A percentile compares a stretch with the other conserved stretches of the same genome.
phyloP scores from a whole-genome alignment of 2,113 vertebrate species.

The Xiphias gladius region DNA sequence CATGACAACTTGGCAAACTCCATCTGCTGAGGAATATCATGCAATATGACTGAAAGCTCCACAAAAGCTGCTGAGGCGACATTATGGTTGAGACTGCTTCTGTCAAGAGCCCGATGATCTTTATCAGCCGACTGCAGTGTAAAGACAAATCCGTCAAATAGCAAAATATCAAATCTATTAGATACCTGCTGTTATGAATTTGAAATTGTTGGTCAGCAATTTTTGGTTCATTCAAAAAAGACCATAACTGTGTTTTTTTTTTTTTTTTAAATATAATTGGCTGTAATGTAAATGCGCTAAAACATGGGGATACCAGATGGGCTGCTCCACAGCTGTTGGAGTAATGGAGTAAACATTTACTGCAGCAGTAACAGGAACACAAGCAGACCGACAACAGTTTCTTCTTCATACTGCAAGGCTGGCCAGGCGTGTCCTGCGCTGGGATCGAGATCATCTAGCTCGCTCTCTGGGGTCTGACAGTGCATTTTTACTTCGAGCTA shows the following conservation, averaged over 20 bases:
- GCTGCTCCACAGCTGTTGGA: not conserved
- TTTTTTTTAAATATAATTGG: too few species aligned
- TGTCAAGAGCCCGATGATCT: not conserved
- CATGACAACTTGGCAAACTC: not conserved
- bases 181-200: too few species aligned
- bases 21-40: not conserved
- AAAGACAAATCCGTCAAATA: too few species aligned
- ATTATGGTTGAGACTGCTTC: not conserved
- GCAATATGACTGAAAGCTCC: not conserved
- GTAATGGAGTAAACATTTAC: too few species aligned
- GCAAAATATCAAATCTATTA: too few species aligned
- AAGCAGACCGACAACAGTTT: not conserved
- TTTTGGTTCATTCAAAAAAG: too few species aligned
- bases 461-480: not conserved
- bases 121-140: not conserved
- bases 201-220: too few species aligned
- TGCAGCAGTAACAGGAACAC: too few species aligned
- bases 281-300: too few species aligned
- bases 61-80: too few species aligned
- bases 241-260: too few species aligned
- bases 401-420: not conserved
- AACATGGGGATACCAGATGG: not conserved
- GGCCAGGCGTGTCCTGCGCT: not conserved
- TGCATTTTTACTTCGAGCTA: not conserved
- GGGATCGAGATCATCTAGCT: not conserved